Base-by-base conservation (phyloP, 1,140 invertebrate genomes). In the Drosophila lacertosa region DNA sequence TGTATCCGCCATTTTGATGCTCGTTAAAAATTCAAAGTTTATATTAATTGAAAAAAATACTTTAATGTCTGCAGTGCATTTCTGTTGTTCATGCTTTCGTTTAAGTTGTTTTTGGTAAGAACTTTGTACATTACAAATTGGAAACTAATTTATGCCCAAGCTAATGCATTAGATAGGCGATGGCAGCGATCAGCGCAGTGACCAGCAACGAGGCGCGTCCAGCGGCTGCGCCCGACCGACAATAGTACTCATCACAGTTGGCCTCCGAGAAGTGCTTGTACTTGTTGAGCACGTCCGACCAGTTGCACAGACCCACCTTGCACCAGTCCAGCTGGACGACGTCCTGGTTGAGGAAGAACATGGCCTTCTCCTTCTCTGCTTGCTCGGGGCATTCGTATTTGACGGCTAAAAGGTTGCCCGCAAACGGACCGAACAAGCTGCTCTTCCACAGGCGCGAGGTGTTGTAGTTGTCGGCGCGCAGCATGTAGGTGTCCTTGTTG, bases 321-420 rank as follows among this genome's bases (percentile, higher is more conserved):
- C 94, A 95, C 32, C 93, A 92, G 16, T 92, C 91, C 39, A 94
- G 77, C 70, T 93, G 89, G 11, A 95, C 91, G 3, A 94, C 93
- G 29, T 92, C 91, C 83, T 94, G 94, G 75, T 95, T 95, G 26
- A 94, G 90, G 55, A 94, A 92, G 89, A 95, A 94, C 37, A 94
- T 92, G 0, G 94, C 93, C 89, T 93, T 93, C 75, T 94, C 92
- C 51, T 90, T 86, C 4, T n/a, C n/a, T n/a, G n/a, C n/a, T n/a
- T 91, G 88, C n/a, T 92, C 88, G 1, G 81, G 71, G 74, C 94
- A 95, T n/a, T 82, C 45, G 77, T 92, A 91, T 60, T 92, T 91
- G 16, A 97, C 93, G 22, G 96, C 95, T 37, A 94, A 94, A 1
- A 98, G 78, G 92, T 98, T 98, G 2, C 94, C 93, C 9, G 95